A percentile compares a stretch with the other conserved stretches of the same genome.
These are phyloP conservation scores for Ochropleura plecta DNA, from an alignment of 2,888 invertebrate genomes.

Conservation along the genomic window DNA sequence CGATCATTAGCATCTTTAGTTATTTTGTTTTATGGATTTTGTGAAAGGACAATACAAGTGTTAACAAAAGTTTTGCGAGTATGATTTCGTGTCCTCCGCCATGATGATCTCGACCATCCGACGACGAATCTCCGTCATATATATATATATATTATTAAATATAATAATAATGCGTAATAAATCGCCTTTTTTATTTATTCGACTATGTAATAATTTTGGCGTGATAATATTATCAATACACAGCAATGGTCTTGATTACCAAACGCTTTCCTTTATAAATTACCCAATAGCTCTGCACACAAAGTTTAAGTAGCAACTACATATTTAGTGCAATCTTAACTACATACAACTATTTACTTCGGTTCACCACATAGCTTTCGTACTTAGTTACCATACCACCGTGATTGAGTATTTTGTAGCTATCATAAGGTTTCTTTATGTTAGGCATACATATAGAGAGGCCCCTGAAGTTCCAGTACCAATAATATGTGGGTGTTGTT, in stretches of 20 bases:
- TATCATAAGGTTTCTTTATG: conserved; percentile 3
- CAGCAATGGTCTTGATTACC: neutral
- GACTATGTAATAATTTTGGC: neutral
- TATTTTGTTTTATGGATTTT: no score
- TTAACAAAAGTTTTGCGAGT: no score
- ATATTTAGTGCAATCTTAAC: neutral
- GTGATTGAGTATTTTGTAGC: neutral
- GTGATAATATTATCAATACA: neutral
- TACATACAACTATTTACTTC: neutral
- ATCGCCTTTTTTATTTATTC: no score
- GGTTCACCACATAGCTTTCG: neutral
- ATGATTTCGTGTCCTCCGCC: no score
- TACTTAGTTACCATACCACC: neutral
- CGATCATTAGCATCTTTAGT: no score
- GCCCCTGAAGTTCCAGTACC: conserved; percentile 11
- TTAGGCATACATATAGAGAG: neutral
- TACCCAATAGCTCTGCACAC: neutral
- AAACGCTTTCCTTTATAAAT: neutral
- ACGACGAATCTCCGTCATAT: no score
- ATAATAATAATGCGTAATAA: no score
- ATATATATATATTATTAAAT: no score
- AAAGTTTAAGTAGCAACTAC: neutral
- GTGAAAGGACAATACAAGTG: no score
- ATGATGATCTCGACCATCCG: no score
- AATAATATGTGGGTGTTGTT: conserved; percentile 43